Percentiles rank a stretch among this genome's conserved stretches.
Evolutionary conservation across 2,797 vertebrate species (phyloP).

Genomic region (Avahi laniger): DNA sequence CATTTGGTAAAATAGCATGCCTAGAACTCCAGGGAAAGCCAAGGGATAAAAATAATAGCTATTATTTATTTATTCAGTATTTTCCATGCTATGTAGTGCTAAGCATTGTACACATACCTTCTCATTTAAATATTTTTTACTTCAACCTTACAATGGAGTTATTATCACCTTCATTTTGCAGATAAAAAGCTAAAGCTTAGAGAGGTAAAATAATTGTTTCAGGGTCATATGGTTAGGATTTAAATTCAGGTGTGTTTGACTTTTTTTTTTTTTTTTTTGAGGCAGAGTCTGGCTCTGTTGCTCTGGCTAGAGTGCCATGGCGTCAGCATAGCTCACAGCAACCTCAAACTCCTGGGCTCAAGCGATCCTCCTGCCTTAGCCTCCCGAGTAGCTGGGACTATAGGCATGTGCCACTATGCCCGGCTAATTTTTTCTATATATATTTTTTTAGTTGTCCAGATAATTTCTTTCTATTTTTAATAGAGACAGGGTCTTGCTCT

Average conservation of each 20-base stretch:
- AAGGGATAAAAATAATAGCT: background rate
- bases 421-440: too few species aligned
- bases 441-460: too few species aligned
- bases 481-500: too few species aligned
- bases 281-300: too few species aligned
- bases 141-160: background rate
- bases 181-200: background rate
- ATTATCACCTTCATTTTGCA: background rate
- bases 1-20: background rate
- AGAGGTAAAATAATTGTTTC: background rate
- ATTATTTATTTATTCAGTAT: background rate
- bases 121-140: background rate
- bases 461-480: too few species aligned
- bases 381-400: too few species aligned
- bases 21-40: background rate
- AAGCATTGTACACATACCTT: background rate
- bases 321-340: too few species aligned
- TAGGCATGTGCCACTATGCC: too few species aligned
- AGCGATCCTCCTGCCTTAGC: too few species aligned
- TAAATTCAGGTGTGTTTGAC: background rate
- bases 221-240: background rate
- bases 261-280: background rate
- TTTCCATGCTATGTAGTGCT: background rate
- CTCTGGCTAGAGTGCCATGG: too few species aligned
- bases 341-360: too few species aligned